Percentiles rank a stretch among this genome's conserved stretches.
These are phyloP conservation scores for Drosophila hydei DNA, from an alignment of 1,140 invertebrate species.

Conservation along the genomic window DNA sequence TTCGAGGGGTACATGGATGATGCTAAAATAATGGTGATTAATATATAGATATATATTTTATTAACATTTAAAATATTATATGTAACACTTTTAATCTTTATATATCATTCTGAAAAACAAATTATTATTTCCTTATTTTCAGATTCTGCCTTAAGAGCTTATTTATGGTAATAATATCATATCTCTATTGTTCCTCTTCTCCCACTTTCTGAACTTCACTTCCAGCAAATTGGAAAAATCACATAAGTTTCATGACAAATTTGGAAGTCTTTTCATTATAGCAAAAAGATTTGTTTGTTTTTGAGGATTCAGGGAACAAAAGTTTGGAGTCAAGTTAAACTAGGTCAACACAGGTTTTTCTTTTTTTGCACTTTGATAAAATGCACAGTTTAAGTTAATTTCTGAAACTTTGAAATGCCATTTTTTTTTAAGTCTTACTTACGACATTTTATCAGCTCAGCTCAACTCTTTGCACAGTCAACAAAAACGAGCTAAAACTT, in stretches of 20 bases:
- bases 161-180: no score
- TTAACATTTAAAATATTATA: no score
- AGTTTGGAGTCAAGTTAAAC: slow-evolving; percentile 11
- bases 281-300: neutral
- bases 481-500: slow-evolving; percentile 29
- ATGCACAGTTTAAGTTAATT: slow-evolving; percentile 13
- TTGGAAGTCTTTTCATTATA: neutral
- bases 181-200: no score
- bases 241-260: neutral
- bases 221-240: no score
- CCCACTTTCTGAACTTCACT: no score
- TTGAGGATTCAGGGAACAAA: neutral
- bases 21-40: no score
- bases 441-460: slow-evolving; percentile 16
- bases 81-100: no score
- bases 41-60: no score
- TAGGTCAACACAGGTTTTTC: slow-evolving; percentile 10
- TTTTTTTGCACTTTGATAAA: slow-evolving; percentile 1
- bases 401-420: slow-evolving; percentile 24
- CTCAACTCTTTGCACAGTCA: slow-evolving; percentile 3
- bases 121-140: no score
- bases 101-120: no score
- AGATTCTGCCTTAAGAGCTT: no score
- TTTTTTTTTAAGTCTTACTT: slow-evolving; percentile 14
- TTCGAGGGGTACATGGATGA: no score